Percentiles rank a stretch among this genome's conserved stretches.
These are phyloP conservation scores for Mongoloraphidia duomilia DNA, from an alignment of 2,888 invertebrate genomes.

Conservation along the genomic window DNA sequence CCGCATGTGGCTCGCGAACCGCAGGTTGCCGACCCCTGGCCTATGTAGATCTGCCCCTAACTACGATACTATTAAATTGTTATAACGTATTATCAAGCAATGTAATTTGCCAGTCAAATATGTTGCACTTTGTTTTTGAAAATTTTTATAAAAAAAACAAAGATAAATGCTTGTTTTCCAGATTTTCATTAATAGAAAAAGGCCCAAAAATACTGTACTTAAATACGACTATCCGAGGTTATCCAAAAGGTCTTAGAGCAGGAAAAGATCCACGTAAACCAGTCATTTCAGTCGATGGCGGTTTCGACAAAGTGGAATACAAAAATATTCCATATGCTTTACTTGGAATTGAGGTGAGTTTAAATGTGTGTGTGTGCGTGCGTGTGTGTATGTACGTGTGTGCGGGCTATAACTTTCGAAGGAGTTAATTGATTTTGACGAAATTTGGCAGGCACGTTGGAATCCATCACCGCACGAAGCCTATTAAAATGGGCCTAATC, in stretches of 20 bases:
- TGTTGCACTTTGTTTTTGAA: background rate
- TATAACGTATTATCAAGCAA: background rate
- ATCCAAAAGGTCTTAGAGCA: slow-evolving; percentile 69
- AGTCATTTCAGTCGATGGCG: slow-evolving; percentile 55
- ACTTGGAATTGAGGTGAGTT: slow-evolving; percentile 43
- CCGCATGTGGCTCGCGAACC: too few relatives aligned
- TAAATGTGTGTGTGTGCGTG: too few relatives aligned
- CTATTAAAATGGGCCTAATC: too few relatives aligned
- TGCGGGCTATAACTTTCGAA: too few relatives aligned
- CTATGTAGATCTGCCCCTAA: too few relatives aligned
- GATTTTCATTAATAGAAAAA: slow-evolving; percentile 41
- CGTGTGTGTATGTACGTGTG: too few relatives aligned
- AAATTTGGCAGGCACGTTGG: too few relatives aligned
- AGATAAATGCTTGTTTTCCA: slow-evolving; percentile 18
- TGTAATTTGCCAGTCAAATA: background rate
- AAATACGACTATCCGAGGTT: slow-evolving; percentile 70
- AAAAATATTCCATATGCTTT: slow-evolving; percentile 50
- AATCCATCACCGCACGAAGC: too few relatives aligned
- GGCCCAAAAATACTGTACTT: slow-evolving; percentile 70
- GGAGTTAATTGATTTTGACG: too few relatives aligned
- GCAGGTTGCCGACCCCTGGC: too few relatives aligned
- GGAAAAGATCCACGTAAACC: slow-evolving; percentile 69
- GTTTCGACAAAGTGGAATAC: slow-evolving; percentile 55
- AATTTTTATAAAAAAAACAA: background rate
- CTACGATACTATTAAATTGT: too few relatives aligned